phyloP scores from a whole-genome alignment of 2,113 vertebrate genomes.

The Leptosomus discolor region DNA sequence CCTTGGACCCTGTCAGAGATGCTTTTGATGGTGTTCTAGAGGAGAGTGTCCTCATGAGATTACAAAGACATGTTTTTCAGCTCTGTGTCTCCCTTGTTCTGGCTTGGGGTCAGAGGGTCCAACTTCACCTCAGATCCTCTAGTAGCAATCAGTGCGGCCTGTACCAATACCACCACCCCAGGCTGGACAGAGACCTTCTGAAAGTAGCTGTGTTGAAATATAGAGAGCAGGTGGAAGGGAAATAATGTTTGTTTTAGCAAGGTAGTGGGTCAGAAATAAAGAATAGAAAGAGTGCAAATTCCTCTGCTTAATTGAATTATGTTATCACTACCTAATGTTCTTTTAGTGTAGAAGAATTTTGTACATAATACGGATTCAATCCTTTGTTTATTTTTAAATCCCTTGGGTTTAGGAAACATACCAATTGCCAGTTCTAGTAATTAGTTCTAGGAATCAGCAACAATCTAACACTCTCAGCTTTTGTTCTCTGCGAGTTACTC shows the following conservation, averaged over 20 bases:
- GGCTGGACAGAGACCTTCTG: not conserved
- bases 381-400: conserved; percentile 40
- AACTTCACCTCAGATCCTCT: not conserved
- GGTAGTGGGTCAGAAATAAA: not conserved
- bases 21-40: not conserved
- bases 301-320: conserved; percentile 19
- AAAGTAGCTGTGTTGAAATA: not conserved
- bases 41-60: not conserved
- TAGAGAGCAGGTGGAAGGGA: not conserved
- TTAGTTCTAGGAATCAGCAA: conserved; percentile 40
- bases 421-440: conserved; percentile 6
- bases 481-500: conserved; percentile 2
- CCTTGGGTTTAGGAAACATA: not conserved
- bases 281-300: not conserved
- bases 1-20: not conserved
- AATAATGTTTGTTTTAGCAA: not conserved
- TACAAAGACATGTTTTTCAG: not conserved
- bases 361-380: not conserved
- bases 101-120: not conserved
- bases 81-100: not conserved
- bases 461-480: not conserved
- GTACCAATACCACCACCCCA: not conserved
- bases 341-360: not conserved
- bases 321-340: not conserved
- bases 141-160: not conserved